Base-by-base conservation (phyloP, 1,140 invertebrate species). In the Diorhabda sublineata region DNA sequence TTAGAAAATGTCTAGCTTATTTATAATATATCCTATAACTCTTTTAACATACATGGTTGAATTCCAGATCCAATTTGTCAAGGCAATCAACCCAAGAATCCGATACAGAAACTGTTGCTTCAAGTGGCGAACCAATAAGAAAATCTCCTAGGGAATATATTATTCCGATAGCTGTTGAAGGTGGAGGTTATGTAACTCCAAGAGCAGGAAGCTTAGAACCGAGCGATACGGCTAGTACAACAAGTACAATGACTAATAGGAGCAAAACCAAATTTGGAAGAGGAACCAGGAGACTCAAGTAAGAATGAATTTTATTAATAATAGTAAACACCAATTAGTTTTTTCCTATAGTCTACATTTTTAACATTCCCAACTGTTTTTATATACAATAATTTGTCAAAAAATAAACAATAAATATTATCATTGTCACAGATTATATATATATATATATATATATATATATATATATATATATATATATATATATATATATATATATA, bases 111-210 rank as follows among this genome's bases (percentile, higher is more conserved):
- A 86, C 85, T 42, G 69, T 71, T 6, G 74, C 77, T 1, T 76
- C 83, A 3, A 82, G 80, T 6, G 81, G 86, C 42, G 88, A 94
- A 78, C 90, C 91, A 2, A 94, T 94, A 72, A 89, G 91, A 75
- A 95, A 95, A 82, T 93, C 91, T 65, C 92, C 92, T 6, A 83
- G 93, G 11, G 94, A 96, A 82, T 94, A 93, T 74, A 94, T 96
- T 76, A 95, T 96, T 82, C 94, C 94, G 1, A 95, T 96, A 75
- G 91, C 92, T 9, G 88, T 95, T 58, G 94, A 95, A 83, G 92
- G 92, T 69, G 92, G 92, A 69, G 92, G 92, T 63, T 93, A 90
- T 77, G 89, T 93, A 42, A 94, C 91, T 26, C 92, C 92, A 9
- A 83, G 90, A 42, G 89, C 90, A 61, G 87, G 89, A 68, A 92